Conservation (phyloP, 2,113 vertebrate species). For the Callipepla californica region DNA sequence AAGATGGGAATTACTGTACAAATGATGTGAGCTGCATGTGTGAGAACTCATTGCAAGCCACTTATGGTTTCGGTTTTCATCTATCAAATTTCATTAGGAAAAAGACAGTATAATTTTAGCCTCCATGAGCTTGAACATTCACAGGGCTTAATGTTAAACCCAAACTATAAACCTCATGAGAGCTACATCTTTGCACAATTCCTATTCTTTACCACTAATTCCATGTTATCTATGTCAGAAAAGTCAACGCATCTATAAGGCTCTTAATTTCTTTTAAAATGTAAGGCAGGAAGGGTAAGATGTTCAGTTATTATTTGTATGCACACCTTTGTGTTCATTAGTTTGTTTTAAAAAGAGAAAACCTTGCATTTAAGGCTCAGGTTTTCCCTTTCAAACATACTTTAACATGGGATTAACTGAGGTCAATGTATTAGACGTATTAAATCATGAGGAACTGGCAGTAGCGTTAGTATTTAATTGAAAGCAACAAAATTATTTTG, state of each 20-base stretch:
- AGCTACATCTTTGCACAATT: neutral
- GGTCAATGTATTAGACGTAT: constrained; percentile 52
- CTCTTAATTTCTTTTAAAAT: neutral
- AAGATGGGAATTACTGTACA: neutral
- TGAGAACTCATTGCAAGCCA: neutral
- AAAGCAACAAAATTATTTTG: constrained; percentile 52
- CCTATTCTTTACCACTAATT: neutral
- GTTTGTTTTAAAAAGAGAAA: neutral
- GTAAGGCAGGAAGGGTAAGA: neutral
- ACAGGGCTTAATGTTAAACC: neutral
- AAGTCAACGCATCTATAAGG: neutral
- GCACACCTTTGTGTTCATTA: neutral
- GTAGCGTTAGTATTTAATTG: constrained; percentile 56
- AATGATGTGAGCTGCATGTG: neutral
- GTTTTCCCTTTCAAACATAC: constrained; percentile 32
- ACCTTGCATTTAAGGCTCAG: constrained; percentile 1
- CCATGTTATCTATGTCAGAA: neutral
- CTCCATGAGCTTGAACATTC: neutral
- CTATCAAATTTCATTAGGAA: neutral
- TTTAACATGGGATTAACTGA: neutral
- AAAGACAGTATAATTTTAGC: neutral
- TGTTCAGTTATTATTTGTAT: neutral
- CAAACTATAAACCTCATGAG: neutral
- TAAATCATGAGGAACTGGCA: constrained; percentile 61
- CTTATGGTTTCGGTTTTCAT: neutral